These are phyloP conservation scores for Papilio gigon DNA, from an alignment of 2,888 invertebrate genomes.

Conservation along the genomic window DNA sequence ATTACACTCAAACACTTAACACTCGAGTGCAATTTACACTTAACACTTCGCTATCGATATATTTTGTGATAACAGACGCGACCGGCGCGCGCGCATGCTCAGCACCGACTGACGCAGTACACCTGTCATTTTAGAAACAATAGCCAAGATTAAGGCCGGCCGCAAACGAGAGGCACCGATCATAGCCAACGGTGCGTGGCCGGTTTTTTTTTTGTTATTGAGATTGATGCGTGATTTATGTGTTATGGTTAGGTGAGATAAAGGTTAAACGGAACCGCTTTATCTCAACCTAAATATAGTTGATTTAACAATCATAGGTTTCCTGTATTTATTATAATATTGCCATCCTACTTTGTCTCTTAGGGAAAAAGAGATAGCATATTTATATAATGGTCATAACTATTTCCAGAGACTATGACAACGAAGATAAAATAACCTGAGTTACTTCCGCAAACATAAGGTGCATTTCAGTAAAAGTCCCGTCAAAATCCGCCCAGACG, in stretches of 20 bases:
- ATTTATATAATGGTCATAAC: too few species aligned
- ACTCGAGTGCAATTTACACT: constrained; percentile 39
- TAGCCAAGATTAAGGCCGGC: constrained; percentile 66
- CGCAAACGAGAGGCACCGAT: constrained; percentile 32
- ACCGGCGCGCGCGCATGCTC: constrained; percentile 66
- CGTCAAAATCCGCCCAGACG: too few species aligned
- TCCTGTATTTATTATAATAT: not conserved
- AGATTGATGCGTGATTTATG: constrained; percentile 21
- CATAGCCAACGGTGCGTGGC: constrained; percentile 33
- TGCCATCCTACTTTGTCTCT: too few species aligned
- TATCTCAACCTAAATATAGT: not conserved
- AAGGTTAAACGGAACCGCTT: constrained; percentile 1
- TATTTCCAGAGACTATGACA: too few species aligned
- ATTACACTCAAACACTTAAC: constrained; percentile 42
- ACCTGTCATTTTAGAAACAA: constrained; percentile 75
- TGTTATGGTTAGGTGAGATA: not conserved
- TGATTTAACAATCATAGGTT: not conserved
- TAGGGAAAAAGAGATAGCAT: too few species aligned
- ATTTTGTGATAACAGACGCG: constrained; percentile 48
- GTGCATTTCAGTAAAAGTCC: too few species aligned
- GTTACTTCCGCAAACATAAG: too few species aligned
- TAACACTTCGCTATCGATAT: constrained; percentile 45
- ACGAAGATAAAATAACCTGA: too few species aligned
- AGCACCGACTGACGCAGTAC: constrained; percentile 67
- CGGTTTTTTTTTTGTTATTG: constrained; percentile 33